A percentile compares a stretch with the other conserved stretches of the same genome.
These are phyloP conservation scores for Nylanderia fulva DNA, from an alignment of 1,140 invertebrate genomes.

Conservation along the genomic window DNA sequence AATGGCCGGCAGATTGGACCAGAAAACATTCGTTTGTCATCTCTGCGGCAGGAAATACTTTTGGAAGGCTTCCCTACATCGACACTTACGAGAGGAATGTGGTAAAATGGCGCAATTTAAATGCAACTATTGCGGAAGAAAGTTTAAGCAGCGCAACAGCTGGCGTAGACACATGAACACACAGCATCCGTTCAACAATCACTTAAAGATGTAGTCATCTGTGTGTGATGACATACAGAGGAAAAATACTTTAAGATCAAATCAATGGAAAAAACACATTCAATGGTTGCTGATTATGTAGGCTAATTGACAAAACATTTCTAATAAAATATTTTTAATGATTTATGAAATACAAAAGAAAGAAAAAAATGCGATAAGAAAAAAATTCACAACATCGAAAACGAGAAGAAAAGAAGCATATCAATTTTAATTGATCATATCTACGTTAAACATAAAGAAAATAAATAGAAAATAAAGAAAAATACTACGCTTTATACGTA, in stretches of 20 bases:
- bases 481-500: not conserved
- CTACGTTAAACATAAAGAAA: not conserved
- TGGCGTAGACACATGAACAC: conserved; percentile 70
- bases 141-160: conserved; percentile 85
- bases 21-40: conserved; percentile 42
- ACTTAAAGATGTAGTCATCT: not conserved
- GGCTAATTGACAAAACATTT: not conserved
- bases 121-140: conserved; percentile 77
- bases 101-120: conserved; percentile 57
- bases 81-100: conserved; percentile 70
- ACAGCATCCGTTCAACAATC: conserved; percentile 52
- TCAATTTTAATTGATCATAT: not conserved
- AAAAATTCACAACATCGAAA: not conserved
- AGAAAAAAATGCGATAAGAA: not conserved
- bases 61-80: conserved; percentile 56
- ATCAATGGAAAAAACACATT: not conserved
- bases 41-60: conserved; percentile 59
- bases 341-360: not conserved
- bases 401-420: not conserved
- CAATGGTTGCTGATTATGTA: not conserved
- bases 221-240: not conserved
- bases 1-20: not conserved
- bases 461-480: not conserved
- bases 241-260: not conserved
- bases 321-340: not conserved